These are phyloP conservation scores for Tethea ocularis DNA, from an alignment of 2,888 invertebrate species.

Conservation along the genomic window DNA sequence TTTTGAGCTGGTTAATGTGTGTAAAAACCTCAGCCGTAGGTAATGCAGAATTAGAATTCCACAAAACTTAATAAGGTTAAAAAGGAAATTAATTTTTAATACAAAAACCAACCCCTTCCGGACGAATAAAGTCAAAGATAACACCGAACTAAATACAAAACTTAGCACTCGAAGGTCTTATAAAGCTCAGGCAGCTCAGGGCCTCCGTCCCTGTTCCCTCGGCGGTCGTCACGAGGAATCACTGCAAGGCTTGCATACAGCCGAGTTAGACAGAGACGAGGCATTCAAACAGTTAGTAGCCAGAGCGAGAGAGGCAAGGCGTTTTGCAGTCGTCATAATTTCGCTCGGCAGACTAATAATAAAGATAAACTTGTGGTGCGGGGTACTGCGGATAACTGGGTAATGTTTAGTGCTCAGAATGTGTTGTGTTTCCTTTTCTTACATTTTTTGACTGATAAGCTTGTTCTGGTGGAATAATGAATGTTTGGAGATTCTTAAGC, in stretches of 20 bases:
- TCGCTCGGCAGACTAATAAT: slow-evolving; percentile 83
- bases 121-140: slow-evolving; percentile 60
- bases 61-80: slow-evolving; percentile 21
- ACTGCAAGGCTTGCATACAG: slow-evolving; percentile 66
- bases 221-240: slow-evolving; percentile 65
- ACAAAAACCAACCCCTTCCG: slow-evolving; percentile 50
- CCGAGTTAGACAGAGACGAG: slow-evolving; percentile 38
- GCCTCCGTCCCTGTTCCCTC: slow-evolving; percentile 39
- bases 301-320: slow-evolving; percentile 56
- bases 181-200: slow-evolving; percentile 59
- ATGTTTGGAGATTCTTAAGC: not conserved
- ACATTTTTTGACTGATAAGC: slow-evolving; percentile 2
- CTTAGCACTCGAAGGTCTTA: slow-evolving; percentile 64
- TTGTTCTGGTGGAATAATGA: not conserved
- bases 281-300: slow-evolving; percentile 7
- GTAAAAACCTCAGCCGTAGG: no score
- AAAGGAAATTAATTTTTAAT: slow-evolving; percentile 50
- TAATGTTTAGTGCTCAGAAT: slow-evolving; percentile 6
- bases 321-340: slow-evolving; percentile 85
- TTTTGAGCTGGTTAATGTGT: no score
- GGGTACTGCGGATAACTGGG: slow-evolving; percentile 21
- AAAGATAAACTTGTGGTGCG: slow-evolving; percentile 75
- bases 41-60: not conserved
- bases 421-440: not conserved
- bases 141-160: slow-evolving; percentile 61